These are phyloP conservation scores for Cassiopea andromeda DNA, from an alignment of 30 jellyfish, hydroid and myxozoan species.

Conservation along the genomic window DNA sequence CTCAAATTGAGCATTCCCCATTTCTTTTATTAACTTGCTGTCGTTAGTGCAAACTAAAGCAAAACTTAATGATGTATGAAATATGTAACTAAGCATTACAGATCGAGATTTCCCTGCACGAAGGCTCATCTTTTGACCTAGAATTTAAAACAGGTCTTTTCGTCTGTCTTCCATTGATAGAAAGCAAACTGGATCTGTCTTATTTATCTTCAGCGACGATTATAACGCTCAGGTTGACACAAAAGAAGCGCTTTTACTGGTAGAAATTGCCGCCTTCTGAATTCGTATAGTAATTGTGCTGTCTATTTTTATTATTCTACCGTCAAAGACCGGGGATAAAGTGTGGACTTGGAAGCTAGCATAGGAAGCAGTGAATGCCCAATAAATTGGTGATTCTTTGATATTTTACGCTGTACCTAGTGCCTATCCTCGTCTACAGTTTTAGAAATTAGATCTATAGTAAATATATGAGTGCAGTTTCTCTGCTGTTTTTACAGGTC, in stretches of 20 bases:
- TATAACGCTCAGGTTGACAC: conserved; percentile 32
- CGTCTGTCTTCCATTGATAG: conserved; percentile 39
- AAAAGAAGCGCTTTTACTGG: conserved; percentile 46
- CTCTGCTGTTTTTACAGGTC: too few relatives aligned
- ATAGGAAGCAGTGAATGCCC: background rate
- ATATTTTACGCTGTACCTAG: background rate
- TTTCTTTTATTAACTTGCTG: too few relatives aligned
- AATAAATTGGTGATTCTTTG: background rate
- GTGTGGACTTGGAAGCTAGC: conserved; percentile 26
- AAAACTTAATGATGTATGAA: too few relatives aligned
- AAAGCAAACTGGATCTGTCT: conserved; percentile 60
- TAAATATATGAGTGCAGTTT: too few relatives aligned
- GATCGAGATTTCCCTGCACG: background rate
- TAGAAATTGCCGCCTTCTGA: conserved; percentile 48
- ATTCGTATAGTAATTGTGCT: conserved; percentile 49
- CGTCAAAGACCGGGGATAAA: conserved; percentile 29
- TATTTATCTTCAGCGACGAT: conserved; percentile 42
- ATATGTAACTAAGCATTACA: background rate
- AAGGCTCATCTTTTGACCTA: conserved; percentile 15
- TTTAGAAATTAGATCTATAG: too few relatives aligned
- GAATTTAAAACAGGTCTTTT: conserved; percentile 16
- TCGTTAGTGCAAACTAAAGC: too few relatives aligned
- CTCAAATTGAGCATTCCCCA: too few relatives aligned
- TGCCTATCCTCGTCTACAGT: background rate
- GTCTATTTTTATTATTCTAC: conserved; percentile 45